phyloP scores from a whole-genome alignment of 2,797 vertebrate species.

The Chaetodon trifasciatus region DNA sequence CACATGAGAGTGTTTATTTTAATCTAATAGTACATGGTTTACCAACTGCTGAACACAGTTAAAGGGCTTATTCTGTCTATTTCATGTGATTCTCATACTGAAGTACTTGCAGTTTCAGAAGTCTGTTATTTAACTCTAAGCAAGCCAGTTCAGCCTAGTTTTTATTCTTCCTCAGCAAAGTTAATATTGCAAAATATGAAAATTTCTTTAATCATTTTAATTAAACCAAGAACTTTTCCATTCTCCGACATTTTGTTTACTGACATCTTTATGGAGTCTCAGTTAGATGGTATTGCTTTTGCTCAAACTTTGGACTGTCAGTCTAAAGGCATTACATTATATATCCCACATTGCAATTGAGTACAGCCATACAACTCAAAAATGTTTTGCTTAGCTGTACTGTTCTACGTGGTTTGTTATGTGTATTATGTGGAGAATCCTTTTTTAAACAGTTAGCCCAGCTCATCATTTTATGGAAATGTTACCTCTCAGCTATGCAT shows the following conservation, averaged over 20 bases:
- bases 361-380: not conserved
- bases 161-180: too few species aligned
- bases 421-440: not conserved
- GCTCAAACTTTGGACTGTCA: not conserved
- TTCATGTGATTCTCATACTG: constrained; percentile 19
- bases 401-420: not conserved
- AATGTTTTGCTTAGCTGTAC: not conserved
- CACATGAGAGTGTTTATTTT: constrained; percentile 31
- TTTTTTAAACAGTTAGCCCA: not conserved
- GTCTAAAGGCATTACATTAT: not conserved
- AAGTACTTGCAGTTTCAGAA: not conserved
- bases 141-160: not conserved
- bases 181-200: too few species aligned
- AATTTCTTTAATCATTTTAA: too few species aligned
- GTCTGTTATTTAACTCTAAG: not conserved
- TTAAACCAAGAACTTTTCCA: too few species aligned
- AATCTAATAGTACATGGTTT: constrained; percentile 27
- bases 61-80: constrained; percentile 5
- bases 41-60: not conserved
- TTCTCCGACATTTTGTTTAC: too few species aligned
- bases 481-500: not conserved
- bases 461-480: not conserved
- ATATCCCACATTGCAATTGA: not conserved
- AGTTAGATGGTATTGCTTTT: not conserved
- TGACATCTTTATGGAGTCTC: too few species aligned